Percentiles rank a stretch among this genome's conserved stretches.
Conservation (phyloP, 1,140 invertebrate genomes). For the Plectrocnemia conspersa region DNA sequence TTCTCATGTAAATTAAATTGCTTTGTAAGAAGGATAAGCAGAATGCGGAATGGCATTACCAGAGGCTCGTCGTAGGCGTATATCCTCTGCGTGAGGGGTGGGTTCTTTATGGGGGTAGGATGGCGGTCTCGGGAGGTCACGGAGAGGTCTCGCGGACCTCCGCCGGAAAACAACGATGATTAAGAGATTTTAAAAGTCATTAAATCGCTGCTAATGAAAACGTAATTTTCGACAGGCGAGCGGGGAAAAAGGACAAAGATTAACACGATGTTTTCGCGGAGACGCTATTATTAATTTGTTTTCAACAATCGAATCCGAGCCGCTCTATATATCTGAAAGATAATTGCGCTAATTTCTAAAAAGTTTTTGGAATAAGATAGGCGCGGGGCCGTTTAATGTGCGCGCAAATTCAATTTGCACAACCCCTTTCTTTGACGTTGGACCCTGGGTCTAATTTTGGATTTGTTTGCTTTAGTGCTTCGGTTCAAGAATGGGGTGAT, state of each 20-base stretch:
- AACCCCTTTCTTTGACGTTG: constrained; percentile 1
- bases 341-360: constrained; percentile 28
- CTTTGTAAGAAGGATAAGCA: too few relatives aligned
- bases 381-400: constrained; percentile 2
- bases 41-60: too few relatives aligned
- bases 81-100: too few relatives aligned
- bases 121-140: too few relatives aligned
- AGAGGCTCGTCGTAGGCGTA: too few relatives aligned
- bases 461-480: constrained; percentile 18
- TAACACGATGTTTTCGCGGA: constrained; percentile 16
- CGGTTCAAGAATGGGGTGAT: too few relatives aligned
- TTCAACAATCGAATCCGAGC: constrained; percentile 29
- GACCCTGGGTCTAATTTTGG: constrained; percentile 7
- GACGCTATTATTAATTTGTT: constrained; percentile 23
- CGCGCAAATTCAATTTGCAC: constrained; percentile 22
- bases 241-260: constrained; percentile 1
- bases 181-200: constrained; percentile 22
- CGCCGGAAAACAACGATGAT: constrained; percentile 23
- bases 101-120: too few relatives aligned
- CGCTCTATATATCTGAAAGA: constrained; percentile 34
- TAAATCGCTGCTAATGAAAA: constrained; percentile 32
- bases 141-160: background rate
- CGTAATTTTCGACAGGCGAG: constrained; percentile 12
- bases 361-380: constrained; percentile 10
- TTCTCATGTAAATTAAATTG: too few relatives aligned